Evolutionary conservation across 1,140 invertebrate genomes (phyloP).

Genomic region (Dinothrombium tinctorium): DNA sequence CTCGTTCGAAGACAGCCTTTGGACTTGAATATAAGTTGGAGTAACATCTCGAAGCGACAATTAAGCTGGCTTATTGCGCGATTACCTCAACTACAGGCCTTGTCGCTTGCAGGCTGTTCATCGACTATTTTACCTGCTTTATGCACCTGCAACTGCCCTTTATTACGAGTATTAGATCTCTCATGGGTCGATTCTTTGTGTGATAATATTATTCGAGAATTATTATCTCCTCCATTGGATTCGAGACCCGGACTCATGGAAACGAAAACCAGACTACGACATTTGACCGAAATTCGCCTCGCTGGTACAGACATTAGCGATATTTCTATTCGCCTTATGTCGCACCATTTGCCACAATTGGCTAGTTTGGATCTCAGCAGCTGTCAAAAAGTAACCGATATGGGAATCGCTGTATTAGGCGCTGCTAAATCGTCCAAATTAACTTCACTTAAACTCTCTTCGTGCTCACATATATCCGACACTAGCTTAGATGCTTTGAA

Average conservation of each 20-base stretch:
- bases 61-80: conserved; percentile 61
- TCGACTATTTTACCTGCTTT: conserved; percentile 46
- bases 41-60: conserved; percentile 54
- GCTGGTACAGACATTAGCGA: conserved; percentile 73
- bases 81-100: conserved; percentile 48
- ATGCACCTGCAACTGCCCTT: conserved; percentile 53
- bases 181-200: conserved; percentile 52
- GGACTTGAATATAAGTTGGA: conserved; percentile 53
- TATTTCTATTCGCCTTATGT: conserved; percentile 49
- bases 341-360: conserved; percentile 45
- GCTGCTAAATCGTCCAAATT: conserved; percentile 34
- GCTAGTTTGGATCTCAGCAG: conserved; percentile 51
- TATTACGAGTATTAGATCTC: conserved; percentile 45
- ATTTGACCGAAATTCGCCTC: conserved; percentile 43
- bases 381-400: conserved; percentile 61
- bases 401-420: conserved; percentile 58
- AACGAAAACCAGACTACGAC: conserved; percentile 48
- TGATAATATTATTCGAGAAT: conserved; percentile 51
- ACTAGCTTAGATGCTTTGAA: conserved; percentile 47
- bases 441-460: conserved; percentile 43
- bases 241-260: conserved; percentile 56
- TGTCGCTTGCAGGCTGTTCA: conserved; percentile 53
- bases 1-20: conserved; percentile 68
- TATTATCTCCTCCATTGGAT: conserved; percentile 42
- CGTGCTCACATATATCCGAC: conserved; percentile 56